Evolutionary conservation across 2,888 invertebrate species (phyloP).

Genomic region (Galerucella calmariensis): DNA sequence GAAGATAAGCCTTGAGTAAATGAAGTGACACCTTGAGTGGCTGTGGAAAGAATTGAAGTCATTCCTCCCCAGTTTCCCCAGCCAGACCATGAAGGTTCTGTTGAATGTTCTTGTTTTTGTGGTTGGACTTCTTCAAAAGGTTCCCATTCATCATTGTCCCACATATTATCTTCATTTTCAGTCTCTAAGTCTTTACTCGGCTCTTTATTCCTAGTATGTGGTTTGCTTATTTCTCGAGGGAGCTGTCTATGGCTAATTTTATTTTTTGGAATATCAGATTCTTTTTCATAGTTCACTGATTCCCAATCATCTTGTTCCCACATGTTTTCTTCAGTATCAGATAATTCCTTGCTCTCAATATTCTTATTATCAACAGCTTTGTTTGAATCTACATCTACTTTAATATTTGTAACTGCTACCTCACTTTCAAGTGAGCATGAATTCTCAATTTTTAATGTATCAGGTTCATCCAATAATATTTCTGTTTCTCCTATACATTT

Average conservation of each 20-base stretch:
- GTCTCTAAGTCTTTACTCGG: too few species aligned
- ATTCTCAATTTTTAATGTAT: not conserved
- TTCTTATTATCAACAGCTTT: not conserved
- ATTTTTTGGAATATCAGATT: not conserved
- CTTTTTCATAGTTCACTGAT: constrained; percentile 27
- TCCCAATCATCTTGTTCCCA: constrained; percentile 68
- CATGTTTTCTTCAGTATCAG: constrained; percentile 37
- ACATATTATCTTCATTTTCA: constrained; percentile 60
- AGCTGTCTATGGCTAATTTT: not conserved
- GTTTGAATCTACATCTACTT: not conserved
- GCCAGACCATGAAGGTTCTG: constrained; percentile 43
- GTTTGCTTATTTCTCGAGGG: not conserved
- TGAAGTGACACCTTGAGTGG: constrained; percentile 80
- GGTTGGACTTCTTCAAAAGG: constrained; percentile 64
- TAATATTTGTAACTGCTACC: not conserved
- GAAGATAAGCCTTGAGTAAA: constrained; percentile 83
- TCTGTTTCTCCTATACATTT: not conserved
- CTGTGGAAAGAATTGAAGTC: constrained; percentile 79
- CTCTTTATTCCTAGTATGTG: constrained; percentile 1
- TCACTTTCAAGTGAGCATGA: not conserved
- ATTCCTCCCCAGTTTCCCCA: constrained; percentile 86
- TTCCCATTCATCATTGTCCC: constrained; percentile 66
- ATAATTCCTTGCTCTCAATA: not conserved
- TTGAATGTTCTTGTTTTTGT: constrained; percentile 3
- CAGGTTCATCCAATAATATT: not conserved